Conservation (phyloP, 2,888 invertebrate species). For the Dryobota labecula region DNA sequence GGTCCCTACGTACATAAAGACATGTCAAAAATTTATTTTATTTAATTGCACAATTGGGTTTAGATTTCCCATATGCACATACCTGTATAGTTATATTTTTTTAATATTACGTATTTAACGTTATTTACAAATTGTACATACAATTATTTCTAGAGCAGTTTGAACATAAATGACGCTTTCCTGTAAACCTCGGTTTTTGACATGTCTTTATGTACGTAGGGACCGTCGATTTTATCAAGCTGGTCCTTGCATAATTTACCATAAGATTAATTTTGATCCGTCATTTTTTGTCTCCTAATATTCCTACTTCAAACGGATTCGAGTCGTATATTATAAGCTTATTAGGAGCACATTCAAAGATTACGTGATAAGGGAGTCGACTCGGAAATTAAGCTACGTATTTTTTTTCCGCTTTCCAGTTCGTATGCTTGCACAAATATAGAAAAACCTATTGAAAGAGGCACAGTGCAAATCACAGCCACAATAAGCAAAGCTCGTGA, state of each 20-base stretch:
- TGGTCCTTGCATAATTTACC: slow-evolving; percentile 5
- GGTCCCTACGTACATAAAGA: too few relatives aligned
- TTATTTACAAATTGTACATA: too few relatives aligned
- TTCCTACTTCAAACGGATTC: slow-evolving; percentile 21
- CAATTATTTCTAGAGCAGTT: too few relatives aligned
- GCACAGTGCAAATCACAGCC: slow-evolving; percentile 11
- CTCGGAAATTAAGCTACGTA: slow-evolving; percentile 49
- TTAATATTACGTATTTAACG: too few relatives aligned
- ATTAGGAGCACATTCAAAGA: slow-evolving; percentile 36
- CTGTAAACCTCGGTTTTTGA: too few relatives aligned
- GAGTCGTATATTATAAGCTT: slow-evolving; percentile 30
- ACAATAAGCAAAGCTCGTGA: slow-evolving; percentile 32
- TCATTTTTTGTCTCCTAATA: slow-evolving; percentile 8
- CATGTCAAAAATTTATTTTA: too few relatives aligned
- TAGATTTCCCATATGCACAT: too few relatives aligned
- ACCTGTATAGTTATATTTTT: too few relatives aligned
- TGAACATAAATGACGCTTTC: too few relatives aligned
- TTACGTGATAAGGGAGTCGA: slow-evolving; percentile 42
- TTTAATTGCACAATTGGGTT: too few relatives aligned
- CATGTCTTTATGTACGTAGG: too few relatives aligned
- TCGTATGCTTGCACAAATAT: slow-evolving; percentile 21
- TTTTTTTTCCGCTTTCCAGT: slow-evolving; percentile 40
- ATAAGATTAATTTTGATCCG: neutral
- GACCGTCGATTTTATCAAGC: too few relatives aligned
- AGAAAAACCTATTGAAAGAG: slow-evolving; percentile 30